Conservation (phyloP, 64 coral and sea anemone species). For the Montipora efflorescens region DNA sequence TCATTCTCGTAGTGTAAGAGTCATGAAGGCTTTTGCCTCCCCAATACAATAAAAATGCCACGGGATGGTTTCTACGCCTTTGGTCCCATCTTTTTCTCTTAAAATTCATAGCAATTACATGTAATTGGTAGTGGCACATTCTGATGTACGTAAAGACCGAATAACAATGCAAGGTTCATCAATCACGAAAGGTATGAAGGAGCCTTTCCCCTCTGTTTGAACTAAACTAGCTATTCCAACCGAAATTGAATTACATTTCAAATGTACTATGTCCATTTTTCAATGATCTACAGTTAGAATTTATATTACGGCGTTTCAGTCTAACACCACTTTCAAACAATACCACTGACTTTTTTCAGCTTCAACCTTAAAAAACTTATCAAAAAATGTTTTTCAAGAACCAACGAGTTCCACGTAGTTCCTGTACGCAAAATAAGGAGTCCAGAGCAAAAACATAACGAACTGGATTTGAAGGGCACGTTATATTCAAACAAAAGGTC, state of each 20-base stretch:
- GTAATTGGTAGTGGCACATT: too few species aligned
- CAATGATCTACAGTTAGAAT: background rate
- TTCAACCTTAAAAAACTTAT: background rate
- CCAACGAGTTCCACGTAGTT: background rate
- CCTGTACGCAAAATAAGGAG: background rate
- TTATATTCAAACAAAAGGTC: background rate
- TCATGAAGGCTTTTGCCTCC: too few species aligned
- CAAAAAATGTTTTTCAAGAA: conserved; percentile 29
- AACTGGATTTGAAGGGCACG: background rate
- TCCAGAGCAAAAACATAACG: background rate
- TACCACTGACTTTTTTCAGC: background rate
- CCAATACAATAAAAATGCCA: too few species aligned
- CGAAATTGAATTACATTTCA: background rate
- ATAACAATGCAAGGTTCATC: too few species aligned
- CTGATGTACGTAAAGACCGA: too few species aligned
- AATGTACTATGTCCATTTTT: background rate
- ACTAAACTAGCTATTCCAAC: too few species aligned
- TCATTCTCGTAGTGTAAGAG: too few species aligned
- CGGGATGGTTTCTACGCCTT: too few species aligned
- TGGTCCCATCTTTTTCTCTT: too few species aligned
- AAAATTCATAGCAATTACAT: too few species aligned
- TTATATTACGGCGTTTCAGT: background rate
- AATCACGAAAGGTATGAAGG: too few species aligned
- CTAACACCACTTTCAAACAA: conserved; percentile 31
- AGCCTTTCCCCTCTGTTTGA: too few species aligned